A percentile compares a stretch with the other conserved stretches of the same genome.
phyloP scores from a whole-genome alignment of 1,140 invertebrate genomes.

The Dinothrombium tinctorium region DNA sequence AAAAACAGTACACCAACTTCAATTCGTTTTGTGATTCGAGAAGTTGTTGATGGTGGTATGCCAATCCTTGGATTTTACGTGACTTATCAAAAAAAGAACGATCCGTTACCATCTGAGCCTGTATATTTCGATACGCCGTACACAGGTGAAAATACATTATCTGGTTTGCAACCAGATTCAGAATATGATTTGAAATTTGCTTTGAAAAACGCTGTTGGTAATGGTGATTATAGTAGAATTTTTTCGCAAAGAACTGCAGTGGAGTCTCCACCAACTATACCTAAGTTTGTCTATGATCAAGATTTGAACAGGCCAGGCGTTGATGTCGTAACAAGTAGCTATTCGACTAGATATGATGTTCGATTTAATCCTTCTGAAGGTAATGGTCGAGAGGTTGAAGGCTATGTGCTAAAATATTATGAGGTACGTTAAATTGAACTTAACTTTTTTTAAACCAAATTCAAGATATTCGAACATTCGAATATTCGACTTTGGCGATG shows the following conservation, averaged over 20 bases:
- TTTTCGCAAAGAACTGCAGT: slow-evolving; percentile 20
- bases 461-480: too few relatives aligned
- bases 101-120: slow-evolving; percentile 45
- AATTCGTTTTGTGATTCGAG: slow-evolving; percentile 45
- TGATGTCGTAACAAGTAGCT: slow-evolving; percentile 29
- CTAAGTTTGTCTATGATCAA: slow-evolving; percentile 8
- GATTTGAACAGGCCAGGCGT: slow-evolving; percentile 8
- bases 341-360: slow-evolving; percentile 47
- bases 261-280: slow-evolving; percentile 16
- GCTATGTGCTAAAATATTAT: slow-evolving; percentile 41
- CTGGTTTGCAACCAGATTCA: slow-evolving; percentile 47
- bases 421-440: background rate
- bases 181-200: slow-evolving; percentile 60
- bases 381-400: slow-evolving; percentile 64
- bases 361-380: slow-evolving; percentile 42
- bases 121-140: slow-evolving; percentile 2
- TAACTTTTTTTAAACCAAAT: background rate
- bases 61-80: slow-evolving; percentile 42
- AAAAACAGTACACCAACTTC: slow-evolving; percentile 46
- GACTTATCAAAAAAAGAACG: slow-evolving; percentile 41
- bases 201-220: slow-evolving; percentile 54
- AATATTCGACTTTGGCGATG: background rate
- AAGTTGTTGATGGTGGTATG: slow-evolving; percentile 39
- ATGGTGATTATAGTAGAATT: slow-evolving; percentile 38
- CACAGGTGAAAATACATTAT: slow-evolving; percentile 34